Evolutionary conservation across 2,888 invertebrate species (phyloP).

Genomic region (Galeruca laticollis): DNA sequence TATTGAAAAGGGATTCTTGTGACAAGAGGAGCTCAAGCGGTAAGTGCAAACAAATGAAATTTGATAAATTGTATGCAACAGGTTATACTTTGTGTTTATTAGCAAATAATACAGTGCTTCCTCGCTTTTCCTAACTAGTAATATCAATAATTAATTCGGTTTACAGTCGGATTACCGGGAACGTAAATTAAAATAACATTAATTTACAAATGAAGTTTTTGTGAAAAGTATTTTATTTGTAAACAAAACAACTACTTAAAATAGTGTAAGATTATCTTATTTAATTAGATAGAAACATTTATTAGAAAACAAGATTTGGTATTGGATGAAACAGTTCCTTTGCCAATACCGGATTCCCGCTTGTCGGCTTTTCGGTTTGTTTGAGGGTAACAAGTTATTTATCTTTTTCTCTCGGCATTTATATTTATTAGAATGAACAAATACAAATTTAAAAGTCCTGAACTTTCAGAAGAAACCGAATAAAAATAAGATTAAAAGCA

Average conservation of each 20-base stretch:
- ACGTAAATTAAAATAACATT: neutral
- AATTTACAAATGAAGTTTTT: slow-evolving; percentile 1
- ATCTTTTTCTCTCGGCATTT: neutral
- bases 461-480: too few species aligned
- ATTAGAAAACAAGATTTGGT: too few species aligned
- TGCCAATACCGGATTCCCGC: too few species aligned
- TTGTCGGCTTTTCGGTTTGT: too few species aligned
- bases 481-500: too few species aligned
- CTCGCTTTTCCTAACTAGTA: slow-evolving; percentile 1
- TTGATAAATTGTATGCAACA: neutral
- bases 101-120: neutral
- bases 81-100: slow-evolving; percentile 1
- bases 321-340: too few species aligned
- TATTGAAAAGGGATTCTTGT: neutral
- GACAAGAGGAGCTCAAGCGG: neutral
- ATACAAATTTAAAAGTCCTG: too few species aligned
- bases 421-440: neutral
- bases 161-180: neutral
- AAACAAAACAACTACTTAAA: too few species aligned
- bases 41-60: neutral
- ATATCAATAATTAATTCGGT: neutral
- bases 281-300: too few species aligned
- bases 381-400: too few species aligned
- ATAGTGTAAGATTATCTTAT: too few species aligned
- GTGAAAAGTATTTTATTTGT: too few species aligned